These are phyloP conservation scores for Acanthaster planci DNA, from an alignment of 35 echinoderm and acorn worm genomes.

Conservation along the genomic window DNA sequence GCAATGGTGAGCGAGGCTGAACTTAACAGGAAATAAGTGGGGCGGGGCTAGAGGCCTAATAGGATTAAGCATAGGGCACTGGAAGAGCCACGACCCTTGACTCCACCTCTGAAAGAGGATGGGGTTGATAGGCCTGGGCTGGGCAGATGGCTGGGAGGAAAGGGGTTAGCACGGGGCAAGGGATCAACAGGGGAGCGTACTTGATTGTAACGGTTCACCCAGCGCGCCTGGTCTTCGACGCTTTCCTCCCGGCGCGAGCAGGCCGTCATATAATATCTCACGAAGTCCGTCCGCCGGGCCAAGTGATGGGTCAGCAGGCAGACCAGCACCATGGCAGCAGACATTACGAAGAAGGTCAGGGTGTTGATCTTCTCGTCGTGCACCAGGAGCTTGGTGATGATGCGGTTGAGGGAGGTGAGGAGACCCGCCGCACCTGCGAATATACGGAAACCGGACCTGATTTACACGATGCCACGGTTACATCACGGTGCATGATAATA, in stretches of 20 bases:
- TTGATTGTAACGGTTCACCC: background rate
- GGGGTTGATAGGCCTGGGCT: too few relatives aligned
- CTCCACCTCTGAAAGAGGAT: too few relatives aligned
- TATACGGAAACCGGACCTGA: background rate
- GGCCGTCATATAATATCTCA: slow-evolving; percentile 46
- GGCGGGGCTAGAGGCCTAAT: too few relatives aligned
- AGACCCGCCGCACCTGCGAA: slow-evolving; percentile 68
- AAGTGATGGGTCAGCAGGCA: slow-evolving; percentile 64
- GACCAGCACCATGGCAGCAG: slow-evolving; percentile 42
- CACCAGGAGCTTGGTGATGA: slow-evolving; percentile 69
- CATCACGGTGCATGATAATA: too few relatives aligned
- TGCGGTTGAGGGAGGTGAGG: slow-evolving; percentile 72
- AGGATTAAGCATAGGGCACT: too few relatives aligned
- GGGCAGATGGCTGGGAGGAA: too few relatives aligned
- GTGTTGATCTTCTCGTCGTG: slow-evolving; percentile 71
- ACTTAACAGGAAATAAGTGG: too few relatives aligned
- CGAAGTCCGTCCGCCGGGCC: slow-evolving; percentile 43
- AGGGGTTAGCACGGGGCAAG: too few relatives aligned
- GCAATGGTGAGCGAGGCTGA: too few relatives aligned
- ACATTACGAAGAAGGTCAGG: slow-evolving; percentile 65
- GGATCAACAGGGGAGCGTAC: background rate
- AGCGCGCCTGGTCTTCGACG: slow-evolving; percentile 17
- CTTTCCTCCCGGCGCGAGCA: slow-evolving; percentile 31
- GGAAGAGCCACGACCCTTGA: too few relatives aligned
- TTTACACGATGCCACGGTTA: too few relatives aligned